phyloP scores from a whole-genome alignment of 2,797 vertebrate genomes.

The Sylvia borin region DNA sequence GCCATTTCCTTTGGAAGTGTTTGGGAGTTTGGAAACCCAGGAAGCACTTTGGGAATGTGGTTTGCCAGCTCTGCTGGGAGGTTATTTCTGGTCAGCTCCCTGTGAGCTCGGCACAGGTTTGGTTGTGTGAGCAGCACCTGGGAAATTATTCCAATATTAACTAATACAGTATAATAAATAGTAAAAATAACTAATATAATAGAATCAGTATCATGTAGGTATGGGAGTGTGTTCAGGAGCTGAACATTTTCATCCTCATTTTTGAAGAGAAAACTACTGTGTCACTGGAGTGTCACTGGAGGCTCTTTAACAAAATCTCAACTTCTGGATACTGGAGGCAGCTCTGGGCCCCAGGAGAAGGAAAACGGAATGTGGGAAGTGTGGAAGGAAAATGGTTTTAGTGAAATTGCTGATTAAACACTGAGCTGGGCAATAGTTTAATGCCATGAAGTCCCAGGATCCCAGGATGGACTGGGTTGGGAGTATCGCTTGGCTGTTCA shows the following conservation, averaged over 20 bases:
- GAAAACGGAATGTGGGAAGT: neutral
- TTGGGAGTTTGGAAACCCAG: neutral
- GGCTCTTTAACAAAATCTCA: neutral
- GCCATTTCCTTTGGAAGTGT: neutral
- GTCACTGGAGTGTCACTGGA: neutral
- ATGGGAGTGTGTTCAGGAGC: neutral
- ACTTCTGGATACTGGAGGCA: neutral
- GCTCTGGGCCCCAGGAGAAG: neutral
- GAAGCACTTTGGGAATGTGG: neutral
- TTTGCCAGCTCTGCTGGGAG: neutral
- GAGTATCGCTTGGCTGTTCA: neutral
- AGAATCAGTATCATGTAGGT: accelerated
- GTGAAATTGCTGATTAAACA: neutral
- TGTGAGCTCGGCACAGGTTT: neutral
- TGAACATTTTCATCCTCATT: neutral
- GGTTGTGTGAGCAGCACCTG: neutral
- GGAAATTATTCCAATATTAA: neutral
- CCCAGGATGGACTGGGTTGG: neutral
- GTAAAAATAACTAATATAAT: neutral
- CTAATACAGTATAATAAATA: neutral
- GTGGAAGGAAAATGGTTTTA: neutral
- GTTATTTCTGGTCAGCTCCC: neutral
- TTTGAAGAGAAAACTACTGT: neutral
- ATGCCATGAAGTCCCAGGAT: neutral
- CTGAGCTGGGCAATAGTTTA: neutral